These are phyloP conservation scores for Pseudachorutes palmiensis DNA, from an alignment of 1,140 invertebrate species.

Conservation along the genomic window DNA sequence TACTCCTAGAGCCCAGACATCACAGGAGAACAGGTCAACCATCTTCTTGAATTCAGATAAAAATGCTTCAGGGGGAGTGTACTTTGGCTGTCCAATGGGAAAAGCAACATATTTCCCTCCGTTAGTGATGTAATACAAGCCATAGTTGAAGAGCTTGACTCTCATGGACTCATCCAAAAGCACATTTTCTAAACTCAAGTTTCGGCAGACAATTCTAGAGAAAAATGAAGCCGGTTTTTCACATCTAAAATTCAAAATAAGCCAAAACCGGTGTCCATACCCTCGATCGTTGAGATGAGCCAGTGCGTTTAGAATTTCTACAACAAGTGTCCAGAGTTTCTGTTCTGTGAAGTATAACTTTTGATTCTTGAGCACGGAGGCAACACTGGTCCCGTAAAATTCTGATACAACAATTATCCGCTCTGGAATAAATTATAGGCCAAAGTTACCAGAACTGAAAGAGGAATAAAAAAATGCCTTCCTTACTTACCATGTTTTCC, in stretches of 20 bases:
- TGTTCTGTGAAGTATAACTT: slow-evolving; percentile 40
- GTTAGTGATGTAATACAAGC: slow-evolving; percentile 83
- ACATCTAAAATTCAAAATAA: not conserved
- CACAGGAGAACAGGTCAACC: slow-evolving; percentile 44
- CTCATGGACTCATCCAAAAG: slow-evolving; percentile 60
- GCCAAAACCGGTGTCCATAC: slow-evolving; percentile 16
- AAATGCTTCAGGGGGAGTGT: slow-evolving; percentile 78
- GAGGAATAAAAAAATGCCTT: slow-evolving; percentile 25
- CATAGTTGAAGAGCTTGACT: slow-evolving; percentile 86
- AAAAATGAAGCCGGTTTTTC: not conserved
- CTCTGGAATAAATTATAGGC: slow-evolving; percentile 54
- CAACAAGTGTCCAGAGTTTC: slow-evolving; percentile 54
- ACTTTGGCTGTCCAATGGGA: slow-evolving; percentile 80
- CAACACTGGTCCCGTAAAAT: slow-evolving; percentile 61
- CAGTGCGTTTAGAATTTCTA: slow-evolving; percentile 65
- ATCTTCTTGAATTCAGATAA: slow-evolving; percentile 45
- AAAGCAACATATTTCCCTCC: slow-evolving; percentile 75
- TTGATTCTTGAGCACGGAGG: slow-evolving; percentile 35
- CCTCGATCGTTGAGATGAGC: slow-evolving; percentile 60
- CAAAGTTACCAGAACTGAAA: slow-evolving; percentile 13
- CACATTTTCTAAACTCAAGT: slow-evolving; percentile 75
- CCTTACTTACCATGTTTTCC: slow-evolving; percentile 89
- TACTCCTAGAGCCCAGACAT: slow-evolving; percentile 86
- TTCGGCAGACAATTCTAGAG: slow-evolving; percentile 61
- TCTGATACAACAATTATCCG: slow-evolving; percentile 81